phyloP scores from a whole-genome alignment of 2,113 vertebrate species.

The Xiphophorus maculatus region DNA sequence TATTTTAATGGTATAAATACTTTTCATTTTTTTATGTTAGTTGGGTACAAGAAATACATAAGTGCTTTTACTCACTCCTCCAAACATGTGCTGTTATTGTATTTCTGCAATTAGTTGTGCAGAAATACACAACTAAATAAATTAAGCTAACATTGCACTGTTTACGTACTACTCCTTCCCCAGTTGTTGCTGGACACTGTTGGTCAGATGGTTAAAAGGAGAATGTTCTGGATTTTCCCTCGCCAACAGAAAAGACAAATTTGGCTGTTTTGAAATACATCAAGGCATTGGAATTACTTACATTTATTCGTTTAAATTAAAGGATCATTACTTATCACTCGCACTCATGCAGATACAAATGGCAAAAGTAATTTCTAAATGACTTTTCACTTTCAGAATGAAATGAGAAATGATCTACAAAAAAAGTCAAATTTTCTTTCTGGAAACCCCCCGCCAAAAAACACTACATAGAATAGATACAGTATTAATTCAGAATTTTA shows the following conservation, averaged over 20 bases:
- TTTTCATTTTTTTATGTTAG: not conserved
- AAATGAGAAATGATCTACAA: too few relatives aligned
- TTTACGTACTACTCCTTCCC: not conserved
- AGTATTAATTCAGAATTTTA: too few relatives aligned
- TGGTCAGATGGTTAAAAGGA: not conserved
- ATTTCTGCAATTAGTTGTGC: not conserved
- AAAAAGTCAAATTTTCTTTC: too few relatives aligned
- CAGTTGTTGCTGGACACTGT: not conserved
- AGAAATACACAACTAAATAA: not conserved
- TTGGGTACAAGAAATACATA: not conserved
- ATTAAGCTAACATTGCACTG: not conserved
- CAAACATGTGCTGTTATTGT: too few relatives aligned
- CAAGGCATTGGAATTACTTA: not conserved
- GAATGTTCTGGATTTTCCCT: too few relatives aligned
- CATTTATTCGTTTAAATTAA: not conserved
- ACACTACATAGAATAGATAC: too few relatives aligned
- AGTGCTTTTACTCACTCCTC: too few relatives aligned
- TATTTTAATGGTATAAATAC: not conserved
- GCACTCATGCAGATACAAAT: not conserved
- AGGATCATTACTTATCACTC: not conserved
- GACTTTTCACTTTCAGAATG: too few relatives aligned
- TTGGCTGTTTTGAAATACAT: not conserved
- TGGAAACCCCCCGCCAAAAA: too few relatives aligned
- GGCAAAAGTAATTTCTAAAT: too few relatives aligned
- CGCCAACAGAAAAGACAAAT: not conserved